These are phyloP conservation scores for Anguilla pacifica DNA, from an alignment of 2,797 vertebrate species.

Conservation along the genomic window DNA sequence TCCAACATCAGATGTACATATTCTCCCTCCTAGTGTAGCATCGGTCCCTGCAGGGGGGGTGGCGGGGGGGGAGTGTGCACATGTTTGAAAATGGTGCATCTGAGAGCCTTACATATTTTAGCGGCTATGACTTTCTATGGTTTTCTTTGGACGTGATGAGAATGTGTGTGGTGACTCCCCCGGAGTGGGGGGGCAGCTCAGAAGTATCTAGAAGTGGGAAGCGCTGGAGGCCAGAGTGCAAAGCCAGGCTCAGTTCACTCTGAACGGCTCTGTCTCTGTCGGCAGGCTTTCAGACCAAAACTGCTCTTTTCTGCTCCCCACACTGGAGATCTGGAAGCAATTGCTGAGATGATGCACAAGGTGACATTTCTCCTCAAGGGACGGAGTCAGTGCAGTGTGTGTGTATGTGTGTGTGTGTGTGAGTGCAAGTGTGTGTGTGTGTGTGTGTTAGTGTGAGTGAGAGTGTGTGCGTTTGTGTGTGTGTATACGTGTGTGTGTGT, in stretches of 20 bases:
- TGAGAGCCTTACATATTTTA: neutral
- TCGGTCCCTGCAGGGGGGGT: neutral
- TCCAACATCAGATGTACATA: neutral
- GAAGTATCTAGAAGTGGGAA: neutral
- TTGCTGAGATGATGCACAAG: neutral
- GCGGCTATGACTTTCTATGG: neutral
- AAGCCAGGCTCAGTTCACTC: neutral
- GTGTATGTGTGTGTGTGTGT: too few species aligned
- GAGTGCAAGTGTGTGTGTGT: too few species aligned
- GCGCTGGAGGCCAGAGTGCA: neutral
- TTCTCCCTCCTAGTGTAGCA: neutral
- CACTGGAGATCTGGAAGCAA: neutral
- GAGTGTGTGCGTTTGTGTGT: too few species aligned
- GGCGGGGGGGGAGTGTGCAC: neutral
- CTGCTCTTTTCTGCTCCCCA: neutral
- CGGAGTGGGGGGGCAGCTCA: neutral
- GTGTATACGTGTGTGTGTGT: too few species aligned
- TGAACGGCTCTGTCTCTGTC: neutral
- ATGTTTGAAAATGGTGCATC: constrained; percentile 7
- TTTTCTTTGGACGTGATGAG: neutral
- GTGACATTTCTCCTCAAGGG: neutral
- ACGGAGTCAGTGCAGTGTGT: neutral
- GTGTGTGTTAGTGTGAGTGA: too few species aligned
- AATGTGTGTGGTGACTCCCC: neutral
- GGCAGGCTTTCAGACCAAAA: neutral